Conservation (phyloP, 2,888 invertebrate genomes). For the Entomobrya proxima region DNA sequence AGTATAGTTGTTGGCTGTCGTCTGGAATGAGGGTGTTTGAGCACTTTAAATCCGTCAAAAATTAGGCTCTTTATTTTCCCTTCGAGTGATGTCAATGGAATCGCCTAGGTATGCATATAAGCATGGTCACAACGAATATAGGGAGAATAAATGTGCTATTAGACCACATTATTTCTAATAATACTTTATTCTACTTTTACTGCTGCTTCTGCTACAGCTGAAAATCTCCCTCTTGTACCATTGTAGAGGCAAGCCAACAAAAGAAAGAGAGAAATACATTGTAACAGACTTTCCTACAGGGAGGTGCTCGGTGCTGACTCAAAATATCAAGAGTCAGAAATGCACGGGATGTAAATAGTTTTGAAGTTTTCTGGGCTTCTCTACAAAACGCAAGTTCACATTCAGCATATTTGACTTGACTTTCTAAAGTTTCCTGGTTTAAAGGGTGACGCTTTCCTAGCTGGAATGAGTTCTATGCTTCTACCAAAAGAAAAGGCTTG, state of each 20-base stretch:
- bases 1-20: conserved; percentile 23
- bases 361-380: background rate
- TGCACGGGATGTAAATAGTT: background rate
- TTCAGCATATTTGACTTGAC: conserved; percentile 17
- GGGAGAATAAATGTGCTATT: conserved; percentile 57
- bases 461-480: background rate
- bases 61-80: conserved; percentile 60
- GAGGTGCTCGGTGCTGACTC: background rate
- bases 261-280: too few species aligned
- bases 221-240: conserved; percentile 1
- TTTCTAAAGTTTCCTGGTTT: background rate
- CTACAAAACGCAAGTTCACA: background rate
- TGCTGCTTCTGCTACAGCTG: background rate
- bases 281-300: too few species aligned
- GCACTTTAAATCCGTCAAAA: conserved; percentile 64
- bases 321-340: conserved; percentile 1
- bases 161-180: conserved; percentile 61
- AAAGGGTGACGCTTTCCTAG: background rate
- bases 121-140: conserved; percentile 26
- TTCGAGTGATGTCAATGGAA: conserved; percentile 29
- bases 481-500: too few species aligned
- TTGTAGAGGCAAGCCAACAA: too few species aligned
- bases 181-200: conserved; percentile 35
- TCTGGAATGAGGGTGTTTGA: conserved; percentile 36
- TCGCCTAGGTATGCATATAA: background rate